phyloP scores from a whole-genome alignment of 2,888 invertebrate genomes.

The Unio pictorum region DNA sequence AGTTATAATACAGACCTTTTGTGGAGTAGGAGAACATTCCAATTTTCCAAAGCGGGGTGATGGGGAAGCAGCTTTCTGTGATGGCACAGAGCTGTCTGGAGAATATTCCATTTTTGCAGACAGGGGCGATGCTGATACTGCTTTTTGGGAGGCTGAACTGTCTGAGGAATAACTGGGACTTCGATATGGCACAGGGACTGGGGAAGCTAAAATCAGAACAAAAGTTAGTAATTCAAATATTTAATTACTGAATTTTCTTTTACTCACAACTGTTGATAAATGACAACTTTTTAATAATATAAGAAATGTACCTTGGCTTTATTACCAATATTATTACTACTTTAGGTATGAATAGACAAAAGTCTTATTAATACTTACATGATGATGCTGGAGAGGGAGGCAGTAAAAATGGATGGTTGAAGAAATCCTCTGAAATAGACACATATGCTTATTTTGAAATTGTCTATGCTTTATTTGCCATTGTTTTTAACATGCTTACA shows the following conservation, averaged over 20 bases:
- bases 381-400: slow-evolving; percentile 46
- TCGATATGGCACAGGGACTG: slow-evolving; percentile 65
- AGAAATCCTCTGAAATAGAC: slow-evolving; percentile 82
- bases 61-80: slow-evolving; percentile 6
- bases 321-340: neutral
- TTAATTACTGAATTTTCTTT: neutral
- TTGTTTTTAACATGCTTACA: too few species aligned
- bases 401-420: slow-evolving; percentile 87
- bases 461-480: too few species aligned
- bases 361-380: slow-evolving; percentile 39
- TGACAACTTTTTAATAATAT: too few species aligned
- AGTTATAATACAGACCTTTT: neutral
- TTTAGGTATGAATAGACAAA: too few species aligned
- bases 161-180: slow-evolving; percentile 59
- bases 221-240: neutral
- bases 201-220: slow-evolving; percentile 52
- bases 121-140: slow-evolving; percentile 59
- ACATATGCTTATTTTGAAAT: slow-evolving; percentile 3
- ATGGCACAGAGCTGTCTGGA: slow-evolving; percentile 23
- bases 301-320: too few species aligned
- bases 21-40: neutral
- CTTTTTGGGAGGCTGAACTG: slow-evolving; percentile 59
- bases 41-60: slow-evolving; percentile 7
- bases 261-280: too few species aligned
- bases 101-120: slow-evolving; percentile 53